Evolutionary conservation across 2,888 invertebrate species (phyloP).

Genomic region (Drosophila multiciliata): DNA sequence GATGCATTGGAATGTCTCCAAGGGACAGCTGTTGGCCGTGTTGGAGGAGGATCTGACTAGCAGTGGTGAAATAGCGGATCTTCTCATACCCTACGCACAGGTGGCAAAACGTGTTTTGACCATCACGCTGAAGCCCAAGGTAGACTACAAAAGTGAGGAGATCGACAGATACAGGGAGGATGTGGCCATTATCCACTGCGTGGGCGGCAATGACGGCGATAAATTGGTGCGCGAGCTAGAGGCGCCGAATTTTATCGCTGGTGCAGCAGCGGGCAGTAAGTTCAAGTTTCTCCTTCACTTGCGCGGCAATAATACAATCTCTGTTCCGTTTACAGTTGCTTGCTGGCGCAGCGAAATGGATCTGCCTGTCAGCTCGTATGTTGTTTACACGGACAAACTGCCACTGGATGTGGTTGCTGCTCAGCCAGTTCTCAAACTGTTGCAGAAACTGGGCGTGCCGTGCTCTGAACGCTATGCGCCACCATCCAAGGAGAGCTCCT

Average conservation of each 20-base stretch:
- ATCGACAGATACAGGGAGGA: conserved; percentile 72
- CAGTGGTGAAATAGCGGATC: conserved; percentile 79
- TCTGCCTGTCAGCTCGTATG: conserved; percentile 72
- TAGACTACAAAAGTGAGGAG: conserved; percentile 83
- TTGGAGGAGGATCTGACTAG: conserved; percentile 81
- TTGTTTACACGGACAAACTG: conserved; percentile 82
- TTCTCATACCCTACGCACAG: conserved; percentile 74
- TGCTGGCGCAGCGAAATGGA: conserved; percentile 79
- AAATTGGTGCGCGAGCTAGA: conserved; percentile 70
- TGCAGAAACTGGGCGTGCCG: conserved; percentile 68
- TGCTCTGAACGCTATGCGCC: conserved; percentile 77
- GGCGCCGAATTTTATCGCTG: conserved; percentile 83
- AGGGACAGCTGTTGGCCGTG: conserved; percentile 67
- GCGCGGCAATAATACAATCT: background rate
- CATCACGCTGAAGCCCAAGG: conserved; percentile 80
- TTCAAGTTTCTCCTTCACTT: background rate
- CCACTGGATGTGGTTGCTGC: conserved; percentile 80
- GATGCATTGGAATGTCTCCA: conserved; percentile 56
- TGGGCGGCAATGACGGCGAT: conserved; percentile 65
- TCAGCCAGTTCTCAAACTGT: conserved; percentile 79
- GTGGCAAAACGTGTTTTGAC: conserved; percentile 77
- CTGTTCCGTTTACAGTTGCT: conserved; percentile 69
- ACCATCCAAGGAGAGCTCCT: conserved; percentile 75
- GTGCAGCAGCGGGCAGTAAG: conserved; percentile 83
- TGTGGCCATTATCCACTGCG: conserved; percentile 77